Evolutionary conservation across 2,113 vertebrate species (phyloP), one percentile per base, ranked within the genome.

Genomic region (Zosterops japonicus): DNA sequence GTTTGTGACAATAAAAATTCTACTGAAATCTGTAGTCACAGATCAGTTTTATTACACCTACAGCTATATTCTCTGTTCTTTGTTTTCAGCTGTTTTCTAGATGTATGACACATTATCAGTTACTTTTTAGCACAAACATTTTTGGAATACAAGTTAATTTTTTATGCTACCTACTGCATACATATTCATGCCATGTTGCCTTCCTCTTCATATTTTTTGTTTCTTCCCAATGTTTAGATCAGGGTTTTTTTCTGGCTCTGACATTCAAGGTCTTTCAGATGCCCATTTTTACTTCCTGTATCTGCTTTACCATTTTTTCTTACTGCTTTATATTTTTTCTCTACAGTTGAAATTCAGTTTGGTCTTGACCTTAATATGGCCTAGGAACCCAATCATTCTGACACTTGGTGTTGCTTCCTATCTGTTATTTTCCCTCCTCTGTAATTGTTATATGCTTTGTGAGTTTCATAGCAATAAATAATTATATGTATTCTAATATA

Each of bases 11-110:
- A 41, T 42, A 78, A 95, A 87, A 94, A 83, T n/a, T n/a, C 72
- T 39, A 68, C 89, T 94, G 83, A n/a, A 80, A 96, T 92, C 56
- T 95, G 92, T 93, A 84, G 78, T 90, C 50, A 94, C 39, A 64
- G 13, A 12, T 87, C 39, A 29, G 3, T 47, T 89, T 47, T 22
- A 8, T 74, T 67, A 50, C 17, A 65, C 11, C 74, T 87, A 74
- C 36, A 49, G 6, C 46, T 55, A 20, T 47, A 65, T 44, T 77
- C 35, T 50, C 4, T n/a, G 6, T 33, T 36, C 78, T 78, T 20
- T 53, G 44, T 8, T 74, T 96, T 84, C 77, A 77, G 61, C 52
- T 90, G 59, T 93, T 95, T 94, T 80, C 77, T 84, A 91, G 69
- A 70, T 90, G 53, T 70, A 90, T 28, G 74, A 84, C 65, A 65